These are phyloP conservation scores for Lamellibrachia luymesi DNA, from an alignment of 1,140 invertebrate species.

Conservation along the genomic window DNA sequence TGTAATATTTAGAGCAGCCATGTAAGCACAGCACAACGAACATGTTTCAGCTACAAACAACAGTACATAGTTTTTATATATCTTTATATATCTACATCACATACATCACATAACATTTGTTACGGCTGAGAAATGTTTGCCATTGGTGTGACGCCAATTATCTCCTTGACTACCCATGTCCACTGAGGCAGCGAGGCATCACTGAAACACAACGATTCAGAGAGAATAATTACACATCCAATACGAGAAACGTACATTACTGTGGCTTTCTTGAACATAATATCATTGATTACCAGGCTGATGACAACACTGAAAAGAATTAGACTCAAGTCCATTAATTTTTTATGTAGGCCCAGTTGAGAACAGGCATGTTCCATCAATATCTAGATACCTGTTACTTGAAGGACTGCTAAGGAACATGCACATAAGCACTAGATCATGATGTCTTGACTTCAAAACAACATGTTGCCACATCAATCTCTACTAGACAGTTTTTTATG, in stretches of 20 bases:
- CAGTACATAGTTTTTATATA: neutral
- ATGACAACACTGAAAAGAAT: neutral
- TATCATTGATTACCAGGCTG: neutral
- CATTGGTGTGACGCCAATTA: neutral
- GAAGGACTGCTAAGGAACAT: neutral
- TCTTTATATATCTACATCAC: neutral
- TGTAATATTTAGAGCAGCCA: neutral
- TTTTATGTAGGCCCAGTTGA: neutral
- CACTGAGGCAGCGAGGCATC: neutral
- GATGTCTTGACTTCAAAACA: neutral
- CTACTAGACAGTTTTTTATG: neutral
- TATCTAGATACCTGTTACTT: neutral
- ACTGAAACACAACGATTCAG: neutral
- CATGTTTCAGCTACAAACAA: neutral
- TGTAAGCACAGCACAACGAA: neutral
- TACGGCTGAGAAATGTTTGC: neutral
- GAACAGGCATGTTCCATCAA: neutral
- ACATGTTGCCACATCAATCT: neutral
- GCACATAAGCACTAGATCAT: neutral
- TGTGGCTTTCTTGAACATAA: neutral
- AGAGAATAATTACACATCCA: neutral
- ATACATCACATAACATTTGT: neutral
- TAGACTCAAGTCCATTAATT: neutral
- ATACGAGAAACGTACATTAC: neutral
- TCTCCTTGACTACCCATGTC: neutral